Conservation (phyloP, 2,113 vertebrate genomes). For the Erythrolamprus reginae region DNA sequence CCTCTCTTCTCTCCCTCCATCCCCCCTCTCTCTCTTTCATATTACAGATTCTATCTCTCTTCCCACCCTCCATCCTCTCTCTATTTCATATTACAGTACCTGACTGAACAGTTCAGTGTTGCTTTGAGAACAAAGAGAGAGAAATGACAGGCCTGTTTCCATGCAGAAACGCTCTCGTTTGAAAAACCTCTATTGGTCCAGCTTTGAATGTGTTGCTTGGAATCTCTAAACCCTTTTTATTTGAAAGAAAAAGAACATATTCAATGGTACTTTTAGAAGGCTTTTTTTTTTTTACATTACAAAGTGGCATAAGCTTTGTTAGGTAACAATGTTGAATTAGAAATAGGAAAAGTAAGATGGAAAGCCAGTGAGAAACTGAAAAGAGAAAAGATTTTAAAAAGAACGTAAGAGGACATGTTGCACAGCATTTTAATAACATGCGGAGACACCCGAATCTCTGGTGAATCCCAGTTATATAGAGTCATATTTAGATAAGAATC, state of each 20-base stretch:
- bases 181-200: not conserved
- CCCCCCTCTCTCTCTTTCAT: not conserved
- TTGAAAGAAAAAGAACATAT: not conserved
- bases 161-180: not conserved
- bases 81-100: not conserved
- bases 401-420: not conserved
- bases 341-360: not conserved
- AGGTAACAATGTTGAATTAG: not conserved
- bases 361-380: not conserved
- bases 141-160: not conserved
- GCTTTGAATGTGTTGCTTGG: not conserved
- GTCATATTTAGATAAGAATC: not conserved
- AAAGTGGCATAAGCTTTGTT: not conserved
- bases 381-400: not conserved
- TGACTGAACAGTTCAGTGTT: not conserved
- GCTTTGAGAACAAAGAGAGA: not conserved
- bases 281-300: not conserved
- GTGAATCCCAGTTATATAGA: not conserved
- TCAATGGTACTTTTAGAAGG: not conserved
- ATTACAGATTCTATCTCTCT: not conserved
- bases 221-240: not conserved
- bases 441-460: not conserved
- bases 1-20: not conserved
- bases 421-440: not conserved
- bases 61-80: too few relatives aligned